phyloP scores from a whole-genome alignment of 1,140 invertebrate genomes.

The Gryllus bimaculatus region DNA sequence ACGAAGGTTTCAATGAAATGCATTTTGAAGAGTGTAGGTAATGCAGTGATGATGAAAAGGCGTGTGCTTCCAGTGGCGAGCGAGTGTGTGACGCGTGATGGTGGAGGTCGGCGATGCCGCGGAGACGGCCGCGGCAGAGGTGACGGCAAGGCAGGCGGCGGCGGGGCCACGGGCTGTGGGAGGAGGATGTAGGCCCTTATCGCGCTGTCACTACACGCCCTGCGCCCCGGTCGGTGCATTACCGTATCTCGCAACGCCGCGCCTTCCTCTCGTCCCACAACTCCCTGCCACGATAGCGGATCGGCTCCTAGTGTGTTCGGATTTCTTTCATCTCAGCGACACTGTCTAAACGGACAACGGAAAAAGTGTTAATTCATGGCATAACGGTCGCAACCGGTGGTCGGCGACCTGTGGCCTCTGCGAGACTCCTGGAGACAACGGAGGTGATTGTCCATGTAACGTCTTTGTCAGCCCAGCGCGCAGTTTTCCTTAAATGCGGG shows the following conservation, averaged over 20 bases:
- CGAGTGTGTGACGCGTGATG: too few relatives aligned
- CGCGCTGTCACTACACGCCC: background rate
- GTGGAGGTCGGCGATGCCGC: too few relatives aligned
- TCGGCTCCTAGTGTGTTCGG: background rate
- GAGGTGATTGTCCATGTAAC: too few relatives aligned
- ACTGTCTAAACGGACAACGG: background rate
- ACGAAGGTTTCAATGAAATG: too few relatives aligned
- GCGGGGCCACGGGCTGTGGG: background rate
- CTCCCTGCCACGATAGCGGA: too few relatives aligned
- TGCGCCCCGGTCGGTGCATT: background rate
- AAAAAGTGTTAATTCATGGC: background rate
- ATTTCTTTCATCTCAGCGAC: background rate
- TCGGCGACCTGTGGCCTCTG: background rate
- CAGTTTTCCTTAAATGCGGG: too few relatives aligned
- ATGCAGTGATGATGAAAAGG: too few relatives aligned
- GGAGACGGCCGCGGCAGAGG: too few relatives aligned
- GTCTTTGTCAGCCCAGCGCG: too few relatives aligned
- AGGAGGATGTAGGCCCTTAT: background rate
- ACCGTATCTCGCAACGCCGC: background rate
- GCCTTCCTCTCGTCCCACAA: background rate
- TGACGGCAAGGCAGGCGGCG: background rate
- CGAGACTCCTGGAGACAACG: too few relatives aligned
- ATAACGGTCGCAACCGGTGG: background rate
- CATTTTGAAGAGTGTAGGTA: too few relatives aligned
- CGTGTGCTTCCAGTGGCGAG: too few relatives aligned